A percentile compares a stretch with the other conserved stretches of the same genome.
Conservation (phyloP, 2,113 vertebrate species). For the Brachypodius melanocephalos region DNA sequence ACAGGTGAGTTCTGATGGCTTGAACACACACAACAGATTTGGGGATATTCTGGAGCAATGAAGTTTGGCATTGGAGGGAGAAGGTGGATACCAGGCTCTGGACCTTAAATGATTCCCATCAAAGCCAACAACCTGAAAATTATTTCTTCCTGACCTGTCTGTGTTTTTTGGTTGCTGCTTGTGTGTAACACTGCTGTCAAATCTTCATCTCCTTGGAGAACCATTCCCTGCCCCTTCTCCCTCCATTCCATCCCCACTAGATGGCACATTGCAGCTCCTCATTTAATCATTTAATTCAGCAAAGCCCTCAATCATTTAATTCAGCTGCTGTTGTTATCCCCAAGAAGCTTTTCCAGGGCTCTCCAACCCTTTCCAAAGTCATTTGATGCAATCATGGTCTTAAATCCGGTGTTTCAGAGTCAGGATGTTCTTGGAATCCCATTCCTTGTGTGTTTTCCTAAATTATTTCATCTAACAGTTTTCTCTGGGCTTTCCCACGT, state of each 20-base stretch:
- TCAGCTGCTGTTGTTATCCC: neutral
- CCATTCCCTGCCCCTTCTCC: neutral
- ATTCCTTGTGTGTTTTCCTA: neutral
- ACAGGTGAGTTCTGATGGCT: slow-evolving; percentile 78
- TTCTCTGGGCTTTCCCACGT: neutral
- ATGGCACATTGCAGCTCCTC: slow-evolving; percentile 2
- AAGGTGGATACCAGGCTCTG: neutral
- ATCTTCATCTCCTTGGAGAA: neutral
- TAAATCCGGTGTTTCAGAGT: neutral
- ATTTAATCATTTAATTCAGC: neutral
- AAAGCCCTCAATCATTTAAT: neutral
- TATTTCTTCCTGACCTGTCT: neutral
- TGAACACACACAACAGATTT: neutral
- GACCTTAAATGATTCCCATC: neutral
- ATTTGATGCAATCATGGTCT: fast-evolving
- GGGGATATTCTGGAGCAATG: neutral
- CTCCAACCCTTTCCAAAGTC: neutral
- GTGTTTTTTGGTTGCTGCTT: neutral
- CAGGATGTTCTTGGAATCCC: neutral
- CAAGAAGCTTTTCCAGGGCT: neutral
- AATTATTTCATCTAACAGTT: neutral
- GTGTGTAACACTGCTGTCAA: neutral
- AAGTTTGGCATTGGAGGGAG: neutral
- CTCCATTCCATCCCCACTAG: slow-evolving; percentile 18
- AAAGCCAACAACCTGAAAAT: neutral